phyloP scores from a whole-genome alignment of 2,888 invertebrate genomes.

The Dasypolia templi region DNA sequence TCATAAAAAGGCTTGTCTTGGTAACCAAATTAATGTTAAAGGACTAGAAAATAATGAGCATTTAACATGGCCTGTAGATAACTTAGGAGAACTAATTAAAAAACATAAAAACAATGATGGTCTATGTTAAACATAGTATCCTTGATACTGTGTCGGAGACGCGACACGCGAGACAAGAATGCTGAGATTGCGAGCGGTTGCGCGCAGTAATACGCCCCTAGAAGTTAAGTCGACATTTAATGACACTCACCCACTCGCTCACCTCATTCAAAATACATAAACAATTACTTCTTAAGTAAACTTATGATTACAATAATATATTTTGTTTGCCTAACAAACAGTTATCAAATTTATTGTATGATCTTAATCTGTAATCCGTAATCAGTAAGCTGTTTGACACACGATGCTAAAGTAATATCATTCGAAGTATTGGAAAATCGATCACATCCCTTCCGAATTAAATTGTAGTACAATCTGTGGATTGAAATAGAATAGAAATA shows the following conservation, averaged over 20 bases:
- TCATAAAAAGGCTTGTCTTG: conserved; percentile 11
- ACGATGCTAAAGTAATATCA: not conserved
- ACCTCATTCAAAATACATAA: not conserved
- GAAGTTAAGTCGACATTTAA: conserved; percentile 18
- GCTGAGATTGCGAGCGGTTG: conserved; percentile 3
- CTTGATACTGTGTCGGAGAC: not conserved
- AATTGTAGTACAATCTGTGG: not conserved
- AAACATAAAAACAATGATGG: not conserved
- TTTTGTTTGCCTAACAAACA: not conserved
- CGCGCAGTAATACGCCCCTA: not conserved
- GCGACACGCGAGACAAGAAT: not conserved
- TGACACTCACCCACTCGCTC: conserved; percentile 1
- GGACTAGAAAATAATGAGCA: conserved; percentile 6
- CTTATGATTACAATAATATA: not conserved
- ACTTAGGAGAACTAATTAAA: conserved; percentile 3
- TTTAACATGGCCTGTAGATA: not conserved
- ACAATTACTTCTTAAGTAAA: not conserved
- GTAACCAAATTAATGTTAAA: conserved; percentile 21
- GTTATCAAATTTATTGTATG: not conserved
- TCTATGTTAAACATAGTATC: not conserved
- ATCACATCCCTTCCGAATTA: not conserved
- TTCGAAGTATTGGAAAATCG: not conserved
- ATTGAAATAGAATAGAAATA: not conserved
- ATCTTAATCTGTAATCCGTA: not conserved
- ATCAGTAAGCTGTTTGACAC: not conserved